Conservation (phyloP, 2,888 invertebrate species). For the Noctua comes region DNA sequence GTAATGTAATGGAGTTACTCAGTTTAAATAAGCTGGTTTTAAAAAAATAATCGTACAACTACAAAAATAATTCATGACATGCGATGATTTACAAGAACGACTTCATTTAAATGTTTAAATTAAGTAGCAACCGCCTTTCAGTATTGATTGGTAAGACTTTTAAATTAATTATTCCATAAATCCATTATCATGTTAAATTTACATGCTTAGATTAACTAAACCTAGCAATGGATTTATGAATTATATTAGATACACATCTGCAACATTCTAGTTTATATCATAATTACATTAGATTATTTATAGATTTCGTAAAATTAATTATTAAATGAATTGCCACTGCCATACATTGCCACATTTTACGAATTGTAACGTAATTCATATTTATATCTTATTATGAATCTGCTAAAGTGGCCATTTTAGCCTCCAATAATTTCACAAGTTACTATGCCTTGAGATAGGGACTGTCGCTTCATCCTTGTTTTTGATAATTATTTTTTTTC, state of each 20-base stretch:
- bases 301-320: background rate
- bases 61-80: constrained; percentile 17
- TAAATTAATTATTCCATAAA: constrained; percentile 2
- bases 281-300: background rate
- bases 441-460: background rate
- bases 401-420: no score
- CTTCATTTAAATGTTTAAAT: constrained; percentile 47
- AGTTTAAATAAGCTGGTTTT: constrained; percentile 33
- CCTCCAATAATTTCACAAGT: background rate
- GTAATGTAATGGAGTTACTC: constrained; percentile 16
- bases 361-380: no score
- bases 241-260: background rate
- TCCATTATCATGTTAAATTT: constrained; percentile 13
- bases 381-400: no score
- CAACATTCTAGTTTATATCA: constrained; percentile 6
- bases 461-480: background rate
- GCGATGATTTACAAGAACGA: constrained; percentile 37
- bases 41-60: constrained; percentile 22
- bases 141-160: constrained; percentile 18
- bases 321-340: background rate
- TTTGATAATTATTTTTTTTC: no score
- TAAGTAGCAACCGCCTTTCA: constrained; percentile 25
- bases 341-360: no score
- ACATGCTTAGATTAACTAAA: constrained; percentile 1
- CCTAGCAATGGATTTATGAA: background rate